Evolutionary conservation across 2,888 invertebrate species (phyloP).

Genomic region (Criorhina ranunculi): DNA sequence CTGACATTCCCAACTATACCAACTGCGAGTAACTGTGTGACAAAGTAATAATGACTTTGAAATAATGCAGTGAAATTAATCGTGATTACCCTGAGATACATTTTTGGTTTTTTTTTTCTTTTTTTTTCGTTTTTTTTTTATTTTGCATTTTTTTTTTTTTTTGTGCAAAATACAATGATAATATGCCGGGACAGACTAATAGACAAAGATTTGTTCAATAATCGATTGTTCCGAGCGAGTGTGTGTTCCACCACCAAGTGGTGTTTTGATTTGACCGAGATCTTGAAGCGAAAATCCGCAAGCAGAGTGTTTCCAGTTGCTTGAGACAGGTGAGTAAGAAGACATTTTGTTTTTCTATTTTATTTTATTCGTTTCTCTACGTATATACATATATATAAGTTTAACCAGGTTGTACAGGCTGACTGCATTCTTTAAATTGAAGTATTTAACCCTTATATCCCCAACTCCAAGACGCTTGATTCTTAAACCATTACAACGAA

Average conservation of each 20-base stretch:
- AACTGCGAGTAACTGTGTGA: background rate
- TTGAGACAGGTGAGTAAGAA: background rate
- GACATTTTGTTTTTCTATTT: background rate
- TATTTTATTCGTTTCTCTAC: background rate
- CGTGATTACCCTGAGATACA: slow-evolving; percentile 6
- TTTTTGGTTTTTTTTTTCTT: background rate
- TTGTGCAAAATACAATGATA: slow-evolving; percentile 1
- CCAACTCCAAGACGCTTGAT: too few species aligned
- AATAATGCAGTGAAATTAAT: slow-evolving; percentile 18
- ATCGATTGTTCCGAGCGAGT: slow-evolving; percentile 23
- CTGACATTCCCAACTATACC: slow-evolving; percentile 6
- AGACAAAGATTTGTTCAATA: slow-evolving; percentile 8
- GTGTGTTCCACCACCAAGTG: background rate
- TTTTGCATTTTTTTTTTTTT: too few species aligned
- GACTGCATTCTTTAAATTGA: too few species aligned
- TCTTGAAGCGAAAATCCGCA: background rate
- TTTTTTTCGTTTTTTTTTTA: too few species aligned
- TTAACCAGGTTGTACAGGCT: too few species aligned
- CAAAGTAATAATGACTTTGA: slow-evolving; percentile 14
- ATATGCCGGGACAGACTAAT: slow-evolving; percentile 37
- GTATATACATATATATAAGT: too few species aligned
- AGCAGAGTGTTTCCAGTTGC: background rate
- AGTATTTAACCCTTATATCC: too few species aligned
- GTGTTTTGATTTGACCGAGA: background rate
- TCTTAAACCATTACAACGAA: too few species aligned